Conservation (phyloP, 2,797 vertebrate species). For the Danio choprae region DNA sequence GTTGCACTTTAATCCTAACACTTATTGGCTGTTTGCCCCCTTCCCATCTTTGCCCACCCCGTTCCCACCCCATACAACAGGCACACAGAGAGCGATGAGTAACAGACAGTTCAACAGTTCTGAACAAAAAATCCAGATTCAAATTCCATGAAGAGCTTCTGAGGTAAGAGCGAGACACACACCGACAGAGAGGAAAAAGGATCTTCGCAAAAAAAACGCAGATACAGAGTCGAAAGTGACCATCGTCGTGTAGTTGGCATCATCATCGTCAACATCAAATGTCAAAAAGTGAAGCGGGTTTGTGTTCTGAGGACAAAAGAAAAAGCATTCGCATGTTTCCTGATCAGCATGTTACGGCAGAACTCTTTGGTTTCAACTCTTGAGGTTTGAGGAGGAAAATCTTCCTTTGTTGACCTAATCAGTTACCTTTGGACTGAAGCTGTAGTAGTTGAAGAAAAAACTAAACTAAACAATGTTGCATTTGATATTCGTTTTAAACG, state of each 20-base stretch:
- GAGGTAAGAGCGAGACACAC: conserved; percentile 58
- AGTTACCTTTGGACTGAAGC: conserved; percentile 83
- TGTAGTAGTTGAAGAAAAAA: conserved; percentile 73
- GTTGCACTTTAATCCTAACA: conserved; percentile 86
- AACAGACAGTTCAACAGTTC: conserved; percentile 71
- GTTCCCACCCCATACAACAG: conserved; percentile 79
- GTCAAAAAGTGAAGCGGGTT: conserved; percentile 21
- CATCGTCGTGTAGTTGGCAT: conserved; percentile 40
- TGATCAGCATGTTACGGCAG: conserved; percentile 63
- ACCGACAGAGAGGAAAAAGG: conserved; percentile 53
- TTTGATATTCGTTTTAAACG: background rate
- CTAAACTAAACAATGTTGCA: background rate
- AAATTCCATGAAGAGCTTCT: conserved; percentile 60
- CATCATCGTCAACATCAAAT: conserved; percentile 48
- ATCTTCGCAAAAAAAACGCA: conserved; percentile 52
- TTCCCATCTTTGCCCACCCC: conserved; percentile 47
- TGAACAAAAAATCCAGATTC: conserved; percentile 65
- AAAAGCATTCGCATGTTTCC: conserved; percentile 46
- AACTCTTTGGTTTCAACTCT: conserved; percentile 86
- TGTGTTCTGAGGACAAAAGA: conserved; percentile 35
- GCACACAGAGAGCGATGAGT: conserved; percentile 83
- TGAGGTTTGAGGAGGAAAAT: conserved; percentile 81
- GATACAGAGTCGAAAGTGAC: conserved; percentile 55
- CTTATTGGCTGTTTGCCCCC: conserved; percentile 79
- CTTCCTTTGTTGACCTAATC: conserved; percentile 76